Conservation (phyloP, 1,140 invertebrate genomes). For the Trichonephila inaurata region DNA sequence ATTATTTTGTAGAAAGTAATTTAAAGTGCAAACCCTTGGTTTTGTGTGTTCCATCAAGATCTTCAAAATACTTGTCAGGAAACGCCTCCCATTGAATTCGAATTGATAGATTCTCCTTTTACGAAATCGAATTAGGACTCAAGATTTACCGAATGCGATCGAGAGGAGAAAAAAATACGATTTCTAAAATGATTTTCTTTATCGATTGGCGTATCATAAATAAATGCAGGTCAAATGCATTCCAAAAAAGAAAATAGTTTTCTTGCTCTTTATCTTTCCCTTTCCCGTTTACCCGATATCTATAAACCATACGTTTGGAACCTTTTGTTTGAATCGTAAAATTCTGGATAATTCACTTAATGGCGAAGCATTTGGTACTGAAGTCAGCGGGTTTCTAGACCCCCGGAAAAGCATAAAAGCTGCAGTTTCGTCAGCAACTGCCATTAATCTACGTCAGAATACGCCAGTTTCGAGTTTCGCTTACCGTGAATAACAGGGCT, state of each 20-base stretch:
- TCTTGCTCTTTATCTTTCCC: neutral
- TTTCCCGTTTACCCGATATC: neutral
- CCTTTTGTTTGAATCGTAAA: slow-evolving; percentile 51
- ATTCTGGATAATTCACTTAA: slow-evolving; percentile 46
- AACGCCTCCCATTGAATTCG: neutral
- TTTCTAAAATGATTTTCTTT: slow-evolving; percentile 3
- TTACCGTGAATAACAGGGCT: slow-evolving; percentile 45
- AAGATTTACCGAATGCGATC: slow-evolving; percentile 14
- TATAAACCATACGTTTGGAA: slow-evolving; percentile 34
- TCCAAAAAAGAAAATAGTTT: neutral
- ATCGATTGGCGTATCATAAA: slow-evolving; percentile 34
- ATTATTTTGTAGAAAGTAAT: too few relatives aligned
- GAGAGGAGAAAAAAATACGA: neutral
- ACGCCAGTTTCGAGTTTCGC: neutral
- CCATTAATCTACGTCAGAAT: slow-evolving; percentile 19
- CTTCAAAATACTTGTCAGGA: neutral
- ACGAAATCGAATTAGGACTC: neutral
- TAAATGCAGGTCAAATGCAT: slow-evolving; percentile 34
- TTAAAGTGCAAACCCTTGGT: too few relatives aligned
- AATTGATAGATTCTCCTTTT: neutral
- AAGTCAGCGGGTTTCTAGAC: slow-evolving; percentile 17
- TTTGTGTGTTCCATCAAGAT: too few relatives aligned
- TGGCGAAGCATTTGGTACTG: neutral
- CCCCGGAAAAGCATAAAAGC: slow-evolving; percentile 16
- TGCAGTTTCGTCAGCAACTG: neutral